A percentile compares a stretch with the other conserved stretches of the same genome.
Evolutionary conservation across 2,888 invertebrate species (phyloP).

Genomic region (Acanthoscelides obtectus): DNA sequence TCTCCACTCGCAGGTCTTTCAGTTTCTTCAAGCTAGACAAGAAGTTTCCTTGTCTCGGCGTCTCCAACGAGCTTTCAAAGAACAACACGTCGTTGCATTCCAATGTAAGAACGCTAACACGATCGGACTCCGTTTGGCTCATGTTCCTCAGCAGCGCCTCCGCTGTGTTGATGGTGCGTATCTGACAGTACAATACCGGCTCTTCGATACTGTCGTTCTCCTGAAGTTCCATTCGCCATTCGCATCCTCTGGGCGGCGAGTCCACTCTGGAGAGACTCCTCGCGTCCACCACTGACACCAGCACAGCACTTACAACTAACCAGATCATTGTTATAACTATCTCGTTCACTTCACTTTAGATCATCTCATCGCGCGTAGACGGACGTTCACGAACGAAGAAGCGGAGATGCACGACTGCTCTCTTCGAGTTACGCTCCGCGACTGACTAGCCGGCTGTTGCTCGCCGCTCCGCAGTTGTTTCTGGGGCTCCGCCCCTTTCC

Average conservation of each 20-base stretch:
- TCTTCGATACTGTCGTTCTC: constrained; percentile 51
- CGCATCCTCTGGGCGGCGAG: constrained; percentile 67
- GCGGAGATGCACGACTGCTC: constrained; percentile 14
- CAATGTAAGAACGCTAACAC: constrained; percentile 62
- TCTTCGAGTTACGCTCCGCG: constrained; percentile 21
- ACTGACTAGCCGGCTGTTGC: constrained; percentile 36
- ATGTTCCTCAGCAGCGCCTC: constrained; percentile 65
- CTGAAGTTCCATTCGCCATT: constrained; percentile 61
- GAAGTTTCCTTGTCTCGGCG: constrained; percentile 48
- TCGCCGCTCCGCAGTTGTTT: constrained; percentile 39
- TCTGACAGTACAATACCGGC: constrained; percentile 61
- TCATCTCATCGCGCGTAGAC: constrained; percentile 3
- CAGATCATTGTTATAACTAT: constrained; percentile 20
- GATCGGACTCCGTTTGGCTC: constrained; percentile 63
- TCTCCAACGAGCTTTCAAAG: constrained; percentile 65
- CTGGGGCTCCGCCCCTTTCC: constrained; percentile 30
- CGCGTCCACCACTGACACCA: constrained; percentile 28
- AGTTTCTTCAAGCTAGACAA: constrained; percentile 61
- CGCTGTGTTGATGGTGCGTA: constrained; percentile 67
- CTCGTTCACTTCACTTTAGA: background rate
- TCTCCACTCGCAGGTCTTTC: constrained; percentile 65
- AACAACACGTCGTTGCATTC: constrained; percentile 72
- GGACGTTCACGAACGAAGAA: constrained; percentile 1
- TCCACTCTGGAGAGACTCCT: constrained; percentile 49
- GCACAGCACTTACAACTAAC: constrained; percentile 28